Evolutionary conservation across 2,888 invertebrate species (phyloP), one percentile per base, ranked within the genome.

Genomic region (Ochropleura leucogaster): DNA sequence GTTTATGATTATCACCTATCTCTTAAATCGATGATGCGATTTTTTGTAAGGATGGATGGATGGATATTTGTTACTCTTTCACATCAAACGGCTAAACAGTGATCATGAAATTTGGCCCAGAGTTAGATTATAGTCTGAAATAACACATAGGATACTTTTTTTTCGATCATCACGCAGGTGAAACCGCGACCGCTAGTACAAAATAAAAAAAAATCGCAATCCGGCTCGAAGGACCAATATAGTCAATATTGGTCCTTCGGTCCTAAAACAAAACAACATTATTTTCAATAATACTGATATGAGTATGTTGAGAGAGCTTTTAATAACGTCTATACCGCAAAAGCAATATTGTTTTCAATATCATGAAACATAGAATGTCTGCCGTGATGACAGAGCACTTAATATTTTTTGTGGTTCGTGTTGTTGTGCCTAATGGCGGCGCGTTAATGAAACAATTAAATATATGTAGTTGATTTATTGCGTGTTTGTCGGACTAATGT

Each of bases 361-460:
- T 49, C 44, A 53, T 55, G 20, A 72, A 84, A 55, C 30, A 47
- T 65, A 53, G 44, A 60, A 57, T 18, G 82, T 63, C 63, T 65
- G 64, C 62, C 75, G 65, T 57, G 53, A 65, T 65, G 63, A 77
- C 66, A 53, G 67, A 65, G 70, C 78, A 67, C 73, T 77, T 82
- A 65, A 77, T 77, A 77, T 70, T 68, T 77, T 57, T 67, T 63
- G 59, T 49, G 69, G 62, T 66, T 72, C 73, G 44, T 62, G 57
- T 82, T 77, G 59, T 68, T 73, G 55, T 64, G 70, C 49, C 64
- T 74, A 74, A 80, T 71, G 68, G 81, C 9, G 47, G 14, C 53
- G 44, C 75, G 70, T 49, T 83, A 72, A 63, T 75, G 68, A 67
- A 81, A 75, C 55, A 84, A 81, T 84, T 73, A 60, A 69, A 75